phyloP scores from a whole-genome alignment of 2,888 invertebrate genomes.

The Epirrhoe alternata region DNA sequence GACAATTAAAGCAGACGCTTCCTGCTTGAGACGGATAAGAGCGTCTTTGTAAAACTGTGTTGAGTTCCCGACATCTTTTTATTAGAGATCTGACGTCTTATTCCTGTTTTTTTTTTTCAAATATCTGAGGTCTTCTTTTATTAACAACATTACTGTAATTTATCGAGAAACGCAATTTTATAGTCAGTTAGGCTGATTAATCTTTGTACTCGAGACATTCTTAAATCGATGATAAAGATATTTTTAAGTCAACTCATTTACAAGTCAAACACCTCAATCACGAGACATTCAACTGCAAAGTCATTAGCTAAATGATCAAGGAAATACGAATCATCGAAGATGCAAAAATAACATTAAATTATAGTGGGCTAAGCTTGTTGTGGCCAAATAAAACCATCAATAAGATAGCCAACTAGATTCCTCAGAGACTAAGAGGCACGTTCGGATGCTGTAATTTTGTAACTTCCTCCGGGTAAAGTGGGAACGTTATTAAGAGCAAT shows the following conservation, averaged over 20 bases:
- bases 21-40: conserved; percentile 44
- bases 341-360: neutral
- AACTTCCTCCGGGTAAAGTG: conserved; percentile 62
- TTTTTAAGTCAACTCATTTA: conserved; percentile 23
- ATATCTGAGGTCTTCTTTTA: conserved; percentile 7
- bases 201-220: conserved; percentile 15
- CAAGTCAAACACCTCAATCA: conserved; percentile 27
- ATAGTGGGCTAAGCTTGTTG: neutral
- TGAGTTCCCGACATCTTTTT: conserved; percentile 10
- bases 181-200: conserved; percentile 3
- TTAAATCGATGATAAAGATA: conserved; percentile 20
- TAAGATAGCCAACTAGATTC: conserved; percentile 34
- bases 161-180: conserved; percentile 17
- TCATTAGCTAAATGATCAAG: conserved; percentile 14
- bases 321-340: conserved; percentile 14
- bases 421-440: conserved; percentile 46
- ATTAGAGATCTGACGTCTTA: conserved; percentile 1
- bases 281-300: conserved; percentile 16
- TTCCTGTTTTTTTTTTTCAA: conserved; percentile 2
- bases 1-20: conserved; percentile 56
- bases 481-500: conserved; percentile 64
- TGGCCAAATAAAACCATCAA: conserved; percentile 4
- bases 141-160: conserved; percentile 14
- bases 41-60: conserved; percentile 20
- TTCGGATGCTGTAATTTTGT: conserved; percentile 71